phyloP scores from a whole-genome alignment of 1,140 invertebrate species.

The Halotydeus destructor region DNA sequence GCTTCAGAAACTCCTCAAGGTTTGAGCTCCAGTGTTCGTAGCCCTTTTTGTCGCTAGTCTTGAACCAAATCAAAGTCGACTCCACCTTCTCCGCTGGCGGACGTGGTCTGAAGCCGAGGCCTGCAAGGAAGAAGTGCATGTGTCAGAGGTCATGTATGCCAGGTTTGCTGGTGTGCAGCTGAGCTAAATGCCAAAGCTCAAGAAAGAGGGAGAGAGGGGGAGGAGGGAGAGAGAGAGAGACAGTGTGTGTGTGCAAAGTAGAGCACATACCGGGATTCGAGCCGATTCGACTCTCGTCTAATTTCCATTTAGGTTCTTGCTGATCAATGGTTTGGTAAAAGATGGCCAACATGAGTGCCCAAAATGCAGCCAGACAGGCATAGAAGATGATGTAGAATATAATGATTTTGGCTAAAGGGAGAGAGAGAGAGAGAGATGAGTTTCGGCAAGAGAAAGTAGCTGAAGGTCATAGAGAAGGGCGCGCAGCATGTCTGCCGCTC shows the following conservation, averaged over 20 bases:
- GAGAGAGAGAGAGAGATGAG: constrained; percentile 15
- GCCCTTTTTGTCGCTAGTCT: constrained; percentile 43
- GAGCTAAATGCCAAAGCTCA: too few species aligned
- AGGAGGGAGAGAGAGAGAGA: too few species aligned
- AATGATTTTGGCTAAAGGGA: constrained; percentile 62
- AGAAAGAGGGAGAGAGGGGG: too few species aligned
- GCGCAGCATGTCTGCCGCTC: not conserved
- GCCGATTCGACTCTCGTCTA: constrained; percentile 60
- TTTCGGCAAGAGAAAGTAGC: not conserved
- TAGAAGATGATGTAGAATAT: constrained; percentile 88
- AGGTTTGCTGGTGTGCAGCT: too few species aligned
- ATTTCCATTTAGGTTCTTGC: constrained; percentile 62
- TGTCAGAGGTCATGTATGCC: too few species aligned
- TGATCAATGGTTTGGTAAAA: constrained; percentile 78
- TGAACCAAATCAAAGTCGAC: constrained; percentile 82
- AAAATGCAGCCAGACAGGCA: constrained; percentile 56
- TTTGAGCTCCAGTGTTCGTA: constrained; percentile 52
- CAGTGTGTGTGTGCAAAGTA: too few species aligned
- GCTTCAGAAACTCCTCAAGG: constrained; percentile 44
- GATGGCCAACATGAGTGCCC: constrained; percentile 66
- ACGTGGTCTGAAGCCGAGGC: constrained; percentile 78
- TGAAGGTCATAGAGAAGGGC: not conserved
- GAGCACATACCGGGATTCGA: constrained; percentile 41
- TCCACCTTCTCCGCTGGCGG: constrained; percentile 66
- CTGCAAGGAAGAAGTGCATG: too few species aligned